Percentiles rank a stretch among this genome's conserved stretches.
Evolutionary conservation across 2,797 vertebrate genomes (phyloP).

Genomic region (Gymnothorax javanicus): DNA sequence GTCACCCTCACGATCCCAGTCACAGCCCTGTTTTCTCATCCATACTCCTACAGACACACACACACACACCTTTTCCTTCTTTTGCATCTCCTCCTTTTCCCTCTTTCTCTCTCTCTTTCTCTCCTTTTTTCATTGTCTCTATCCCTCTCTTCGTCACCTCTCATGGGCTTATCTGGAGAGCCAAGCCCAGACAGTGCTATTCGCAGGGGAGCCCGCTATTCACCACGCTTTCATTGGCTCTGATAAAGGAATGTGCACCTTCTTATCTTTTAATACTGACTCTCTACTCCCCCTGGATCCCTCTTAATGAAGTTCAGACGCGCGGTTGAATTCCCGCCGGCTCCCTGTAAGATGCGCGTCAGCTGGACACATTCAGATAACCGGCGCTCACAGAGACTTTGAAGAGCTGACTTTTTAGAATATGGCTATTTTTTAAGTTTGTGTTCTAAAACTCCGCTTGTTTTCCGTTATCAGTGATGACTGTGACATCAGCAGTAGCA

Average conservation of each 20-base stretch:
- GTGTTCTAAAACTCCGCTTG: no score
- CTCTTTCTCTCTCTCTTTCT: conserved; percentile 2
- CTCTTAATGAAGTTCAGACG: neutral
- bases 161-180: conserved; percentile 2
- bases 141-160: neutral
- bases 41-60: conserved; percentile 34
- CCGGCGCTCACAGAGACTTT: neutral
- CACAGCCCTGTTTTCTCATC: conserved; percentile 38
- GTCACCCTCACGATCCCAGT: neutral
- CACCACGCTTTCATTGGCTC: neutral
- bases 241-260: conserved; percentile 1
- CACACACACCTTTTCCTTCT: conserved; percentile 34
- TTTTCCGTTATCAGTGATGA: no score
- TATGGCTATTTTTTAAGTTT: no score
- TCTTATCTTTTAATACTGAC: conserved; percentile 14
- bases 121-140: conserved; percentile 28
- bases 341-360: neutral
- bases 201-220: neutral
- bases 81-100: conserved; percentile 18
- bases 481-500: no score
- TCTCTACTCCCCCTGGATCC: neutral
- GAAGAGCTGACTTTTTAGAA: no score
- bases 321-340: neutral
- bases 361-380: neutral
- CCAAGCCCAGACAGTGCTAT: neutral